Evolutionary conservation across 1,140 invertebrate species (phyloP).

Genomic region (Polypedilum vanderplanki): DNA sequence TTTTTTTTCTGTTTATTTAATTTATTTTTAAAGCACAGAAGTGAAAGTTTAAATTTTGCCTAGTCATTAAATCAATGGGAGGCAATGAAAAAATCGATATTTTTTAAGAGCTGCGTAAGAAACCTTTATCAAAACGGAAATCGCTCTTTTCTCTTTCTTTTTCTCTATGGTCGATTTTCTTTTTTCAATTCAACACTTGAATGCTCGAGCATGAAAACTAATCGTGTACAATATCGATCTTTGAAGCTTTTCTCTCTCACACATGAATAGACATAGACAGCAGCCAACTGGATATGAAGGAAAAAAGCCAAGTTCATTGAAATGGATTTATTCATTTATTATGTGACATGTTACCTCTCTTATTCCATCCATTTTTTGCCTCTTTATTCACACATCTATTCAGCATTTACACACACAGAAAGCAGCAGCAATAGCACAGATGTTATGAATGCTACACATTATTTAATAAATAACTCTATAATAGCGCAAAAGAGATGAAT

Average conservation of each 20-base stretch:
- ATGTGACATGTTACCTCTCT: not conserved
- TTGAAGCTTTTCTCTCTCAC: not conserved
- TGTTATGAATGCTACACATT: too few relatives aligned
- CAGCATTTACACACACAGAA: too few relatives aligned
- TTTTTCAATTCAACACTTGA: conserved; percentile 3
- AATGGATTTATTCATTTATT: not conserved
- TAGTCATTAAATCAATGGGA: not conserved
- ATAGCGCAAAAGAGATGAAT: too few relatives aligned
- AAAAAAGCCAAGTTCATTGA: too few relatives aligned
- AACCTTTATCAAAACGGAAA: not conserved
- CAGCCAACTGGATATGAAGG: too few relatives aligned
- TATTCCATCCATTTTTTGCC: too few relatives aligned
- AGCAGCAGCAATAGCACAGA: too few relatives aligned
- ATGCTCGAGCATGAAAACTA: conserved; percentile 4
- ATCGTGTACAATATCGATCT: conserved; percentile 11
- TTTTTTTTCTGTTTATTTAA: not conserved
- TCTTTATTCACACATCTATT: too few relatives aligned
- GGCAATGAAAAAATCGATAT: not conserved
- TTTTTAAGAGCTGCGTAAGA: not conserved
- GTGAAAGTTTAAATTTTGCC: not conserved
- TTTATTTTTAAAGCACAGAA: not conserved
- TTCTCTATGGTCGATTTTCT: not conserved
- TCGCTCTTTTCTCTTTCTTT: conserved; percentile 1
- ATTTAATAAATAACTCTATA: too few relatives aligned
- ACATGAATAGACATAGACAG: too few relatives aligned